phyloP scores from a whole-genome alignment of 2,888 invertebrate genomes.

The Cybosia mesomella region DNA sequence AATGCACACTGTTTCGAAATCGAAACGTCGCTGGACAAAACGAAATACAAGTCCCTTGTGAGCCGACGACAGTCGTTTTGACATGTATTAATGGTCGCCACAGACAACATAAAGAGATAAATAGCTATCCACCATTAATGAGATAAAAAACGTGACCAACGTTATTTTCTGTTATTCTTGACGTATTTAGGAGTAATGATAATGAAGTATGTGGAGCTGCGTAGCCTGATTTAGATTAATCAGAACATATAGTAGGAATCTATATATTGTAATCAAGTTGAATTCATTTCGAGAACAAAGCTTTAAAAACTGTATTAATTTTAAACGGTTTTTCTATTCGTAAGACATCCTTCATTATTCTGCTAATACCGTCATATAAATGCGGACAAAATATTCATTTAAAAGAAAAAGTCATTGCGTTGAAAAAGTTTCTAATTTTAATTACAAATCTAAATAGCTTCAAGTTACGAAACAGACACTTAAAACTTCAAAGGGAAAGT shows the following conservation, averaged over 20 bases:
- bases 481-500: slow-evolving; percentile 68
- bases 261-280: not conserved
- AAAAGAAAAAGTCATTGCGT: slow-evolving; percentile 41
- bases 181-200: slow-evolving; percentile 59
- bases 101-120: slow-evolving; percentile 75
- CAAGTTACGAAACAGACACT: slow-evolving; percentile 60
- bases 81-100: slow-evolving; percentile 78
- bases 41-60: slow-evolving; percentile 59
- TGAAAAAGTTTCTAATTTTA: slow-evolving; percentile 57
- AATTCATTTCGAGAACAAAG: slow-evolving; percentile 5
- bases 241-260: slow-evolving; percentile 2
- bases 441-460: slow-evolving; percentile 66
- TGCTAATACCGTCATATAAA: slow-evolving; percentile 16
- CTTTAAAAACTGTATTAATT: not conserved
- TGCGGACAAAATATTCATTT: slow-evolving; percentile 37
- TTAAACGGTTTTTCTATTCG: not conserved
- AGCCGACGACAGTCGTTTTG: slow-evolving; percentile 65
- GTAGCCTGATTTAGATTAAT: slow-evolving; percentile 22
- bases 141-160: slow-evolving; percentile 77
- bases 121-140: slow-evolving; percentile 77
- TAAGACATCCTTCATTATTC: slow-evolving; percentile 24
- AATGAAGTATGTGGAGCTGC: slow-evolving; percentile 40
- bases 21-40: slow-evolving; percentile 62
- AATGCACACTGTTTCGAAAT: slow-evolving; percentile 60
- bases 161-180: slow-evolving; percentile 56